Conservation (phyloP, 1,140 invertebrate species). For the Diabrotica undecimpunctata region DNA sequence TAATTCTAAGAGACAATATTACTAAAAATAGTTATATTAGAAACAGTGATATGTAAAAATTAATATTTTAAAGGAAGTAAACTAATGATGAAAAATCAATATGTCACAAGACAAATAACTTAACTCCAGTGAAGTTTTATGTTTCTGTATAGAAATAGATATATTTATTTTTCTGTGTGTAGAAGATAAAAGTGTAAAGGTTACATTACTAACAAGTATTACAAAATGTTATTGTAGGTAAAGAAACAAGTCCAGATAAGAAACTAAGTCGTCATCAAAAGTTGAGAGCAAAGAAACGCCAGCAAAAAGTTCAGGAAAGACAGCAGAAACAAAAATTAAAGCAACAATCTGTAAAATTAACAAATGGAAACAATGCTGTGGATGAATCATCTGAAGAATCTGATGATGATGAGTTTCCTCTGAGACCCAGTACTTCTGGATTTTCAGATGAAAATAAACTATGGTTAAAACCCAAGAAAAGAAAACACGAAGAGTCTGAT, state of each 20-base stretch:
- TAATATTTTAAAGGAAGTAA: too few species aligned
- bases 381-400: conserved; percentile 24
- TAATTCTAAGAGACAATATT: too few species aligned
- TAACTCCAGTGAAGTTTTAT: too few species aligned
- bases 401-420: conserved; percentile 18
- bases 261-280: conserved; percentile 66
- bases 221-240: not conserved
- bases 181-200: too few species aligned
- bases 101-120: too few species aligned
- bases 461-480: conserved; percentile 61
- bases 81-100: too few species aligned
- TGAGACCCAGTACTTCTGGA: conserved; percentile 42
- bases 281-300: conserved; percentile 60
- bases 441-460: conserved; percentile 67
- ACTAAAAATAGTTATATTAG: too few species aligned
- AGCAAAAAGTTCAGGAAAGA: conserved; percentile 57
- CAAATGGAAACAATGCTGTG: conserved; percentile 25
- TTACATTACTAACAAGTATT: not conserved
- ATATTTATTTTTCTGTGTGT: too few species aligned
- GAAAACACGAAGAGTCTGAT: conserved; percentile 24
- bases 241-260: conserved; percentile 44
- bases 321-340: conserved; percentile 46
- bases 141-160: too few species aligned
- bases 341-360: conserved; percentile 33
- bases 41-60: too few species aligned